Base-by-base conservation (phyloP, 2,888 invertebrate species). In the Formica aserva region DNA sequence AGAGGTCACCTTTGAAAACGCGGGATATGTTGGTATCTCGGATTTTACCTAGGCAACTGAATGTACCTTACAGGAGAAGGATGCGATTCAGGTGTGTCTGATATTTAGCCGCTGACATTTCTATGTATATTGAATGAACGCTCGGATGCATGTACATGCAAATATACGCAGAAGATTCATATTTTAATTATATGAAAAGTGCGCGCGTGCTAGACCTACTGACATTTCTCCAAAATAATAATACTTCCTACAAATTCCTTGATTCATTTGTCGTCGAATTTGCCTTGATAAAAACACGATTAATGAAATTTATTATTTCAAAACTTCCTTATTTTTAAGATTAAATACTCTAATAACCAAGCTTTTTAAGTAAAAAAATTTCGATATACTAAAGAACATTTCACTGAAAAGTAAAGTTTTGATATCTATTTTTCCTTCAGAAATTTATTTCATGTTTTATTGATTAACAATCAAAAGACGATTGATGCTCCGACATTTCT, bases 81-180 rank as follows among this genome's bases (percentile, higher is more conserved):
- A 81, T 52, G 65, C 62, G 35, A 74, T 65, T 74, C 65, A 71
- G 63, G 41, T 62, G 75, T 55, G 75, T 48, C 78, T 90, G 91
- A 92, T 90, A 88, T 92, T 93, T 92, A 92, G 90, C 89, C 90
- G 87, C 88, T 91, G 91, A 91, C 89, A 91, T 92, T 93, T 91
- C 87, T 86, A 88, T 85, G 82, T 80, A 60, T 57, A 66, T 41
- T 57, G 84, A 90, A 85, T 76, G 84, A 87, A 84, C 72, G 55
- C 52, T 80, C 29, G 38, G 75, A 85, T 69, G 72, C 26, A 32
- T 18, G 6, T 18, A 45, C 22, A 45, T 57, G 57, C 13, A 41
- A 69, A 55, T 66, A 55, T 66, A 57, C 11, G 32, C 13, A 60
- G n/a, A 32, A 32, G 13, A 60, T 18, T 1, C 45, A 5, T 55